phyloP scores from a whole-genome alignment of 1,140 invertebrate genomes.

The Drosophila sturtevanti region DNA sequence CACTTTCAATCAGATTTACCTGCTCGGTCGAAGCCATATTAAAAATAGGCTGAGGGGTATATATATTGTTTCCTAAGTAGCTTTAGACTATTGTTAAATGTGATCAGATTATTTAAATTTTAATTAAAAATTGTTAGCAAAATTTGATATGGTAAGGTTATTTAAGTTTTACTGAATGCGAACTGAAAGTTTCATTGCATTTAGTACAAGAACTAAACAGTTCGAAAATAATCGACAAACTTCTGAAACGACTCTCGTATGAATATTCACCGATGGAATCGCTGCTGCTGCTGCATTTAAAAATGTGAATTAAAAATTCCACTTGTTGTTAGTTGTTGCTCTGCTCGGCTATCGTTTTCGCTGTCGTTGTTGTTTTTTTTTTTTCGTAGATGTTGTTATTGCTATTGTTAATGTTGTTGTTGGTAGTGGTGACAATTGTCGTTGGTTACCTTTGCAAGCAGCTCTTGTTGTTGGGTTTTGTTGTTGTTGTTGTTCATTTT shows the following conservation, averaged over 20 bases:
- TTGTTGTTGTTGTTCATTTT: slow-evolving; percentile 28
- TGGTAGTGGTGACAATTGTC: slow-evolving; percentile 59
- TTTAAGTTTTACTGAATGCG: too few relatives aligned
- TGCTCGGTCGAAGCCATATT: too few relatives aligned
- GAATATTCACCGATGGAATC: slow-evolving; percentile 11
- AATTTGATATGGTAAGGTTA: too few relatives aligned
- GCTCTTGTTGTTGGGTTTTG: slow-evolving; percentile 20
- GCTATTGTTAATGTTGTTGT: slow-evolving; percentile 30
- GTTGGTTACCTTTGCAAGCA: slow-evolving; percentile 26
- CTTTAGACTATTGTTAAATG: too few relatives aligned
- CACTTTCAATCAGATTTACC: too few relatives aligned
- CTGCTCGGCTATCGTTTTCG: slow-evolving; percentile 30
- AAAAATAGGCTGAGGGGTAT: too few relatives aligned
- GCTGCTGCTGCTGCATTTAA: slow-evolving; percentile 45
- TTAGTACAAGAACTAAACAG: too few relatives aligned
- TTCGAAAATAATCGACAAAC: neutral
- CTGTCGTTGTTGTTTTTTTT: slow-evolving; percentile 27
- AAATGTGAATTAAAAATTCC: slow-evolving; percentile 69
- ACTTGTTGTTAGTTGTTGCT: slow-evolving; percentile 34
- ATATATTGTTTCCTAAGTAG: too few relatives aligned
- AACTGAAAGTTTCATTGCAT: too few relatives aligned
- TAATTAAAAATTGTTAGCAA: too few relatives aligned
- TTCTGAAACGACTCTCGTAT: slow-evolving; percentile 28
- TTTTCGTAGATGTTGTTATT: slow-evolving; percentile 14
- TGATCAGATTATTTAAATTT: too few relatives aligned